Evolutionary conservation across 2,888 invertebrate species (phyloP).

Genomic region (Ashinkailepas kermadecensis): DNA sequence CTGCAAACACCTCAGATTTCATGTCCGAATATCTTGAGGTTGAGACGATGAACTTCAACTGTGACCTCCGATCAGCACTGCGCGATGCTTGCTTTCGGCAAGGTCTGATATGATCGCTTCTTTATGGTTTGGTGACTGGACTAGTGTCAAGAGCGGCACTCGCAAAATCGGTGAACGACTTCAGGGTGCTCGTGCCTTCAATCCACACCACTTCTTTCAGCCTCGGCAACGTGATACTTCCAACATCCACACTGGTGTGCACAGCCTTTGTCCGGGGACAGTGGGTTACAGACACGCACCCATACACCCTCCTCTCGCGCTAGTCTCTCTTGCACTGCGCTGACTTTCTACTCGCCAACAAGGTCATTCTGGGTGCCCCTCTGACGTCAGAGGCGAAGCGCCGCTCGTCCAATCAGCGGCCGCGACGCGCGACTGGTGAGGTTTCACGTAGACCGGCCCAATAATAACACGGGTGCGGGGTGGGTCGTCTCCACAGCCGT

Average conservation of each 20-base stretch:
- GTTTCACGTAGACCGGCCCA: conserved; percentile 21
- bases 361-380: neutral
- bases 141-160: conserved; percentile 8
- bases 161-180: neutral
- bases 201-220: neutral
- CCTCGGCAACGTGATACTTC: too few relatives aligned
- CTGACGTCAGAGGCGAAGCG: neutral
- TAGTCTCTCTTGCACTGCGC: conserved; percentile 9
- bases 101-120: conserved; percentile 1
- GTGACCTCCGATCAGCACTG: neutral
- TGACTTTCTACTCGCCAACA: neutral
- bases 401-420: neutral
- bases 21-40: conserved; percentile 36
- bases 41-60: conserved; percentile 17
- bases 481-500: conserved; percentile 17
- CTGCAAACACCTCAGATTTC: conserved; percentile 49
- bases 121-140: neutral
- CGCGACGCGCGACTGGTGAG: conserved; percentile 6
- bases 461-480: conserved; percentile 12
- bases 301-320: neutral
- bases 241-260: neutral
- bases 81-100: neutral
- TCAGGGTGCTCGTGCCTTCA: neutral
- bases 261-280: conserved; percentile 6
- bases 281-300: neutral